Percentiles rank a stretch among this genome's conserved stretches.
These are phyloP conservation scores for Callionymus lyra DNA, from an alignment of 2,113 vertebrate genomes.

Conservation along the genomic window DNA sequence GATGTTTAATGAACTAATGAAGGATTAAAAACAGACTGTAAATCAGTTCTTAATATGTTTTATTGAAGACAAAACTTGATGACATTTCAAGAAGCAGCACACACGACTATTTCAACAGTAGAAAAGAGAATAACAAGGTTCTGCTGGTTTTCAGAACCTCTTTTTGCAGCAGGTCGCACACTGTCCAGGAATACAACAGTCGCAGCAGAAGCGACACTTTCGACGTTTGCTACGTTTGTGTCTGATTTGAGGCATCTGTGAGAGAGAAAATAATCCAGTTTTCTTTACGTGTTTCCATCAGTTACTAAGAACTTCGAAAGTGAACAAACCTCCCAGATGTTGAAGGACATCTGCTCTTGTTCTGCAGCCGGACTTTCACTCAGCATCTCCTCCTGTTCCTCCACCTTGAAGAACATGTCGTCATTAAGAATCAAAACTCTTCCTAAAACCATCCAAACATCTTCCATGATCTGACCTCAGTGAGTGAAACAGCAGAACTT, in stretches of 20 bases:
- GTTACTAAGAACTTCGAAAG: background rate
- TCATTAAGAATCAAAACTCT: too few relatives aligned
- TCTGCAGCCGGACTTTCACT: conserved; percentile 7
- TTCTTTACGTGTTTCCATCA: too few relatives aligned
- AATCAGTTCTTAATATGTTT: too few relatives aligned
- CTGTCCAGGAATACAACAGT: conserved; percentile 32
- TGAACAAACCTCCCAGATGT: conserved; percentile 30
- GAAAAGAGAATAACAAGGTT: background rate
- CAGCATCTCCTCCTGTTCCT: background rate
- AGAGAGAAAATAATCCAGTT: too few relatives aligned
- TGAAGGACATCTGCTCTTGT: conserved; percentile 1
- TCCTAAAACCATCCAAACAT: too few relatives aligned
- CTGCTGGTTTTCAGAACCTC: background rate
- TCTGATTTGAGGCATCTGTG: too few relatives aligned
- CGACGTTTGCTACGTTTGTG: conserved; percentile 16
- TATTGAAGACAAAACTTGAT: too few relatives aligned
- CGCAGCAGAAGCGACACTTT: conserved; percentile 58
- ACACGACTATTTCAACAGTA: too few relatives aligned
- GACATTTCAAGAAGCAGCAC: conserved; percentile 30
- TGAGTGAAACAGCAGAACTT: too few relatives aligned
- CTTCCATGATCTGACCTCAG: too few relatives aligned
- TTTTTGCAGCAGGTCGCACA: conserved; percentile 66
- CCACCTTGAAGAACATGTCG: conserved; percentile 9
- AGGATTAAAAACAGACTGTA: too few relatives aligned
- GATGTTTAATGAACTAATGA: too few relatives aligned